A percentile compares a stretch with the other conserved stretches of the same genome.
These are phyloP conservation scores for rabbit (Oryctolagus cuniculus) DNA, from an alignment of 2,113 vertebrate genomes.

Conservation along the genomic window DNA sequence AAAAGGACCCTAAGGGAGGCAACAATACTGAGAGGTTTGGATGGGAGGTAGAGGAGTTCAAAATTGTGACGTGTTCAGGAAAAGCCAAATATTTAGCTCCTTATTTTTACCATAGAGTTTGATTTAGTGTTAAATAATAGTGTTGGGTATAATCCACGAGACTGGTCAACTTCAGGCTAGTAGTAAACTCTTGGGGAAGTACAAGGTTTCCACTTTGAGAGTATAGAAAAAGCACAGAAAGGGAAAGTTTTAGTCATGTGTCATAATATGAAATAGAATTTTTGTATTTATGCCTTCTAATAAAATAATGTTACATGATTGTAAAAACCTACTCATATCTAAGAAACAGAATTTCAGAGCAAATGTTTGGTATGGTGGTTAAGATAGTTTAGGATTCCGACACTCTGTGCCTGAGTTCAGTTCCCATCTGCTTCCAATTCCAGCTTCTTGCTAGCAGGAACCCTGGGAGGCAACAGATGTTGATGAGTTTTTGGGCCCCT, in stretches of 20 bases:
- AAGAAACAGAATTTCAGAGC: not conserved
- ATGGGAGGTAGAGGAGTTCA: not conserved
- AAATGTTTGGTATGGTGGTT: no score
- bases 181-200: not conserved
- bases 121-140: not conserved
- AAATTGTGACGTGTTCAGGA: conserved; percentile 32
- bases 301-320: conserved; percentile 30
- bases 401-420: no score
- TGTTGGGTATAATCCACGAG: not conserved
- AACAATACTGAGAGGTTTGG: conserved; percentile 45
- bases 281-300: not conserved
- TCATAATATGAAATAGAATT: not conserved
- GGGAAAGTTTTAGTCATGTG: not conserved
- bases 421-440: no score
- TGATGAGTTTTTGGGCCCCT: no score
- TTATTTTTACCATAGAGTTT: not conserved
- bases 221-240: not conserved
- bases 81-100: not conserved
- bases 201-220: not conserved
- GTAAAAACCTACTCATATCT: not conserved
- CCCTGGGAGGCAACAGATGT: no score
- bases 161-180: not conserved
- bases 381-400: no score
- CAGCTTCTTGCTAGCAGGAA: no score
- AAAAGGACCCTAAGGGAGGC: not conserved